Evolutionary conservation across 2,888 invertebrate genomes (phyloP).

Genomic region (Eupelmus urozonus): DNA sequence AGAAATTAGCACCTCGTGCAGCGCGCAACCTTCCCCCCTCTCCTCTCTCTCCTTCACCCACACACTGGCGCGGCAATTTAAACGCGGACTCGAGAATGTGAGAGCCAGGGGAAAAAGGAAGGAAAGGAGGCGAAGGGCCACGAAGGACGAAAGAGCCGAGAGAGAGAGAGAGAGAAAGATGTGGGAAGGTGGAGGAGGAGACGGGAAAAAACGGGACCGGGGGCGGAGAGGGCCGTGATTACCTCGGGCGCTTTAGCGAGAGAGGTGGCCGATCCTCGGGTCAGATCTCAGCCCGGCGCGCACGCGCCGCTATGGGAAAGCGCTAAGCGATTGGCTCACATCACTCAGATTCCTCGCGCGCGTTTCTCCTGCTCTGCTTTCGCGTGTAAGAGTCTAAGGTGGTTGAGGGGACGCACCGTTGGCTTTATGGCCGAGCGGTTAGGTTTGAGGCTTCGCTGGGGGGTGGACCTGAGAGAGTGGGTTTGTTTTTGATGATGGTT

Average conservation of each 20-base stretch:
- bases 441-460: too few relatives aligned
- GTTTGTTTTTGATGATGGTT: too few relatives aligned
- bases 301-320: conserved; percentile 74
- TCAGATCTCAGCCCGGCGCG: conserved; percentile 75
- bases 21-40: neutral
- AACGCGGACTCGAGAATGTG: neutral
- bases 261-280: conserved; percentile 75
- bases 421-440: too few relatives aligned
- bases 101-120: neutral
- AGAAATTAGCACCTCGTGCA: conserved; percentile 16
- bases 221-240: conserved; percentile 72
- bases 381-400: conserved; percentile 46
- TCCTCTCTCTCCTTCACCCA: too few relatives aligned
- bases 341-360: conserved; percentile 72
- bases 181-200: conserved; percentile 55
- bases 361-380: conserved; percentile 65
- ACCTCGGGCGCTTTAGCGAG: conserved; percentile 72
- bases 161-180: too few relatives aligned
- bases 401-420: conserved; percentile 37
- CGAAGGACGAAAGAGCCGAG: conserved; percentile 26
- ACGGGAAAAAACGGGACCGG: conserved; percentile 54
- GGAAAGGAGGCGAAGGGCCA: conserved; percentile 19
- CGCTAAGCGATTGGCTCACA: conserved; percentile 77
- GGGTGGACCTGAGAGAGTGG: too few relatives aligned
- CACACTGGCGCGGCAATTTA: conserved; percentile 2